Evolutionary conservation across 1,140 invertebrate genomes (phyloP), one percentile per base, ranked within the genome.

Genomic region (Diploscapter pachys): DNA sequence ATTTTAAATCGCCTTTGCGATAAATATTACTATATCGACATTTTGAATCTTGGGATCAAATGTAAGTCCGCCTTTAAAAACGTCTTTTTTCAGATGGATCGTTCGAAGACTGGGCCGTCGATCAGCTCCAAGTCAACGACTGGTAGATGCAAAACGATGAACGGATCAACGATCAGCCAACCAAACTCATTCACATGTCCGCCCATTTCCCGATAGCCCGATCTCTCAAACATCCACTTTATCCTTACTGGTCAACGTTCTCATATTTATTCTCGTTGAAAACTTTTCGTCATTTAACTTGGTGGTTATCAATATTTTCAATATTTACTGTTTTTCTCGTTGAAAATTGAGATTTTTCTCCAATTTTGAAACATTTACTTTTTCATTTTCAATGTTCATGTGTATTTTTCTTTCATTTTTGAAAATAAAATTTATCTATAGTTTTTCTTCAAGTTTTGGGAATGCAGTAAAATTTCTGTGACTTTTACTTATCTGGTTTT

Each of bases 81-180:
- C 31, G 31, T 31, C 31, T 31, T 31, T 31, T 31, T 31, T 31
- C 31, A 31, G 97, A 99, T 88, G 93, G 96, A 82, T 96, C 93
- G 69, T 99, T 94, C 87, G 97, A 99, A 89, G 97, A 99, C 88
- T 99, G 97, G 97, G 93, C 92, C 64, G 95, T 99, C 81, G 95
- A 99, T 87, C 96, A 99, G 89, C 89, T 99, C 6, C 95, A 97
- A 84, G 96, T 98, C 81, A 93, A 93, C 81, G 96, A 99, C 87
- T 88, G 82, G 80, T 79, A 31, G 31, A 31, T 31, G 31, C 31
- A 31, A 31, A 31, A 31, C 31, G 66, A 68, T 6, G 48, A 52
- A 5, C 9, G 11, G 52, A 6, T 8, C 57, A n/a, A 6, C 63
- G 63, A 64, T 8, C 13, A 64, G 51, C 49, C 70, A 71, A 71